Conservation (phyloP, 2,797 vertebrate genomes). For the Hypotaenidia philippensis region DNA sequence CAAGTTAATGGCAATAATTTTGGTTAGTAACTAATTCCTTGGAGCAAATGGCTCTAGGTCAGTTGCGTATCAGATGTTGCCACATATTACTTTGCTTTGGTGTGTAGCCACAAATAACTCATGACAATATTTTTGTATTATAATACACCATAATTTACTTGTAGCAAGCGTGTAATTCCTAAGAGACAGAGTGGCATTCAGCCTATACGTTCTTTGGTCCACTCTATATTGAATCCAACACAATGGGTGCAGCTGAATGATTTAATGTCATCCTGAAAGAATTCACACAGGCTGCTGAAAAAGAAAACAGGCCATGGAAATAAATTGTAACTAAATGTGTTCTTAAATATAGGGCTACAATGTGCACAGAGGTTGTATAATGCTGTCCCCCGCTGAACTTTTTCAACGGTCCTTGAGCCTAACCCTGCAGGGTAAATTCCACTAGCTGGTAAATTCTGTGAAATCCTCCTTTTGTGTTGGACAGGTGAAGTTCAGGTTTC, state of each 20-base stretch:
- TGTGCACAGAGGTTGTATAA: background rate
- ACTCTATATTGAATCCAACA: slow-evolving; percentile 6
- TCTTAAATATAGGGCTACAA: slow-evolving; percentile 52
- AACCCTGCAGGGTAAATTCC: background rate
- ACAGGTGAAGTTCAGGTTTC: slow-evolving; percentile 38
- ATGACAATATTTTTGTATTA: slow-evolving; percentile 2
- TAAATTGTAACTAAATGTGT: slow-evolving; percentile 49
- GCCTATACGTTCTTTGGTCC: background rate
- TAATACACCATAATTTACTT: slow-evolving; percentile 58
- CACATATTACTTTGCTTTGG: slow-evolving; percentile 18
- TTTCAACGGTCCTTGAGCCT: background rate
- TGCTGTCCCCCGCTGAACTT: slow-evolving; percentile 9
- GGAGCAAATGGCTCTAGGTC: slow-evolving; percentile 1
- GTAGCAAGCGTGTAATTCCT: slow-evolving; percentile 34
- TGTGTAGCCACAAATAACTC: slow-evolving; percentile 49
- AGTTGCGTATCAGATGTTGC: slow-evolving; percentile 35
- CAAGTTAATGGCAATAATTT: slow-evolving; percentile 24
- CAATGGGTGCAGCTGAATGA: slow-evolving; percentile 52
- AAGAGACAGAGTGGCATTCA: slow-evolving; percentile 1
- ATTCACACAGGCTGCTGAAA: slow-evolving; percentile 53
- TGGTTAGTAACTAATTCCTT: slow-evolving; percentile 20
- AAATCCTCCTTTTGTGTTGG: background rate
- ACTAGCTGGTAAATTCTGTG: background rate
- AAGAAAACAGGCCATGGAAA: slow-evolving; percentile 59
- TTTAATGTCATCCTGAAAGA: slow-evolving; percentile 61